Evolutionary conservation across 2,113 vertebrate genomes (phyloP), one percentile per base, ranked within the genome.

Genomic region (Picathartes gymnocephalus): DNA sequence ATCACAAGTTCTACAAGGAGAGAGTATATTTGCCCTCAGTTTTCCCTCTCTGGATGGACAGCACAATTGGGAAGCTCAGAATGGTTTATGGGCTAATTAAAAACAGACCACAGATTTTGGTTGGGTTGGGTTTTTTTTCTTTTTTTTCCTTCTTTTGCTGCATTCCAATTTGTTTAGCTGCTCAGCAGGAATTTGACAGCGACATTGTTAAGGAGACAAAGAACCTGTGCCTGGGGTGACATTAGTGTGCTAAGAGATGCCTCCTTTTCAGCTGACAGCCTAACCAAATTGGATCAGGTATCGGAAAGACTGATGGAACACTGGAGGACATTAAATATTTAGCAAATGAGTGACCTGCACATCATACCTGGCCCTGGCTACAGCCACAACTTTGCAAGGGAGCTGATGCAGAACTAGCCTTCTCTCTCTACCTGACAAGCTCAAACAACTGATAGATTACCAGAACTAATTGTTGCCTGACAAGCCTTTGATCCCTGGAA

Each of bases 341-440:
- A 60, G 54, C 61, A 85, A 82, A 78, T 6, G 50, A 66, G 57
- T 50, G 57, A 72, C 13, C 53, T 56, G 1, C 12, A 68, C 70
- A 71, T 82, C 78, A 48, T 92, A 93, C 77, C 90, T 50, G 47
- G 58, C 66, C 70, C 66, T 87, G 33, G 57, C 9, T 58, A 35
- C 42, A 62, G 69, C 28, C 56, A 70, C 48, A 73, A 6, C 87
- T 92, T 94, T 93, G 92, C 81, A 91, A 24, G 48, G 35, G 69
- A 82, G 71, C 37, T 95, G 76, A 90, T 85, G 88, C 81, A 97
- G 95, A 97, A 91, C 85, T 90, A 51, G 85, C 70, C 48, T 95
- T 86, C 87, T 93, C 93, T 90, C 51, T 69, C 74, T 19, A 40
- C 71, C 81, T 87, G 95, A 97, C 89, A 96, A 83, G 64, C 84